phyloP scores from a whole-genome alignment of 1,140 invertebrate species.

The Diachasmimorpha longicaudata region DNA sequence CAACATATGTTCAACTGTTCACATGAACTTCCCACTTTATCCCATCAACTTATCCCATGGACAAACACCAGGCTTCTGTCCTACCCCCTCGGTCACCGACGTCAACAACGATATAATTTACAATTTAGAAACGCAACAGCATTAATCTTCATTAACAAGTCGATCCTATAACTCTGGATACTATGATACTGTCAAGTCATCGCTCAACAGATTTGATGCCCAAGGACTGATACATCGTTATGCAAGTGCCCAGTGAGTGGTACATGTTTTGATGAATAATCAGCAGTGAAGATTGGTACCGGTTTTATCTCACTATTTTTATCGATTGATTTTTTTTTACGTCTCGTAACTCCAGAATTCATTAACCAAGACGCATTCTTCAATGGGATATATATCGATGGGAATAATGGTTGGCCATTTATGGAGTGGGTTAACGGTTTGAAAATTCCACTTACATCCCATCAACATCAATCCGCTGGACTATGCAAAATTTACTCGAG shows the following conservation, averaged over 20 bases:
- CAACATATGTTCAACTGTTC: too few relatives aligned
- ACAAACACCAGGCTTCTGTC: too few relatives aligned
- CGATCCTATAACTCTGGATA: neutral
- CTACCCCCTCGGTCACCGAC: too few relatives aligned
- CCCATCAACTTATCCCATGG: too few relatives aligned
- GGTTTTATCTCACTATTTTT: constrained; percentile 1
- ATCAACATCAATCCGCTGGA: constrained; percentile 9
- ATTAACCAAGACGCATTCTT: constrained; percentile 14
- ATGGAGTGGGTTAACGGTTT: constrained; percentile 7
- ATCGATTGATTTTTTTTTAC: neutral
- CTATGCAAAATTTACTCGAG: neutral
- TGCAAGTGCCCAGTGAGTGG: neutral
- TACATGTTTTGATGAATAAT: neutral
- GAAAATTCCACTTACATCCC: constrained; percentile 10
- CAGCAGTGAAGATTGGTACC: neutral
- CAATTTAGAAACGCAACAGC: neutral
- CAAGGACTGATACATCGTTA: neutral
- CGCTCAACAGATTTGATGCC: neutral
- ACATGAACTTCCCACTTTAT: too few relatives aligned
- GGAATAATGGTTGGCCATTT: neutral
- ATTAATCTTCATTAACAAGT: neutral
- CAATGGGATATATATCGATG: neutral
- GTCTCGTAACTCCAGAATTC: neutral
- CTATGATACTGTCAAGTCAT: neutral
- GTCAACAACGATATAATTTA: neutral